Base-by-base conservation (phyloP, 2,888 invertebrate species). In the Latrodectus hesperus region DNA sequence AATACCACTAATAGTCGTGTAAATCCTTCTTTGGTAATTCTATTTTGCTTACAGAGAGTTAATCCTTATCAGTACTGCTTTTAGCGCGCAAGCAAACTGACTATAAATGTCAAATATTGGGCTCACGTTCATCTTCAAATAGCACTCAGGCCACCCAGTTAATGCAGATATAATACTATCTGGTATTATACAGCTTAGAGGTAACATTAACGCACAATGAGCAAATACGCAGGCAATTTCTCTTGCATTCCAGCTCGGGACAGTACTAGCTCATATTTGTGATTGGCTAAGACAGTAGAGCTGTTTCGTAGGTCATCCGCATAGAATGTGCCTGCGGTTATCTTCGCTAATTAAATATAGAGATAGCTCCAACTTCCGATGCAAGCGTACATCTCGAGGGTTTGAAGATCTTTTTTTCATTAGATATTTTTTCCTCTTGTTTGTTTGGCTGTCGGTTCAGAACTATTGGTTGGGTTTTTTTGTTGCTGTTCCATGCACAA, bases 171-270 rank as follows among this genome's bases (percentile, higher is more conserved):
- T 84, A 65, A 84, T 76, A 81, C 53, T n/a, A 64, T 12, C 49
- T 38, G 12, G 65, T 65, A 78, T 53, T 52, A 78, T 76, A 73
- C 67, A 77, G 78, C 77, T 77, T 72, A 71, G 77, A 77, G 84
- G 84, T 71, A 78, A 53, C 84, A 84, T 84, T 84, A 84, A 77
- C 84, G 84, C 84, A 84, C 84, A 84, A 84, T 84, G 84, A 84
- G 78, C 84, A 84, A 84, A 84, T 84, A 84, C 78, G 53, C 78
- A 49, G 84, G 51, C 84, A 72, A 84, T 84, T 78, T 84, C 72
- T 17, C 70, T n/a, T 22, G 67, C 38, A 38, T 38, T 38, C 38
- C 4, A n/a, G 67, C 17, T 67, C 68, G 82, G 11, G 68, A 26
- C 65, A n/a, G 38, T 52, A 68, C 78, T 73, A 74, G 77, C 73